Evolutionary conservation across 2,113 vertebrate genomes (phyloP).

Genomic region (Phocoena phocoena): DNA sequence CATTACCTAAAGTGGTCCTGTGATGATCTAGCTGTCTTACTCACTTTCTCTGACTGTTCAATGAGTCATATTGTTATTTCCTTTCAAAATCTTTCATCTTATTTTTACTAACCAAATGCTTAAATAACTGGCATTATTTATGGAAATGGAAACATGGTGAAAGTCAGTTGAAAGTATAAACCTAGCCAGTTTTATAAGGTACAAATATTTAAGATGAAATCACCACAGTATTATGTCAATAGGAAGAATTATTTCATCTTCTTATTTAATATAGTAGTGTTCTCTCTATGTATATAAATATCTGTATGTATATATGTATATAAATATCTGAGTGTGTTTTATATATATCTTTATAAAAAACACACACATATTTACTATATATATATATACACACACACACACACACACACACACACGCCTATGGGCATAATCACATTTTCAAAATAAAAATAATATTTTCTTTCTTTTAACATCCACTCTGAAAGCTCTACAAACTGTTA

Average conservation of each 20-base stretch:
- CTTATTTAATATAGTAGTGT: background rate
- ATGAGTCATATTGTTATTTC: constrained; percentile 63
- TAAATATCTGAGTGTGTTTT: background rate
- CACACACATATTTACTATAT: no score
- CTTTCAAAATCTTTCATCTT: constrained; percentile 47
- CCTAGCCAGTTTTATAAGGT: background rate
- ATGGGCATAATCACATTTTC: background rate
- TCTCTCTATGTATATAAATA: background rate
- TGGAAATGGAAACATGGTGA: background rate
- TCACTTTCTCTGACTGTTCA: constrained; percentile 61
- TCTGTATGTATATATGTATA: background rate
- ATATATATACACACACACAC: background rate
- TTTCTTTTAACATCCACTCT: background rate
- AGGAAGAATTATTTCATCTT: background rate
- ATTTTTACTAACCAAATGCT: constrained; percentile 48
- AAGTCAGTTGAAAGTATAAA: constrained; percentile 33
- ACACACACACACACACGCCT: background rate
- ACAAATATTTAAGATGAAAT: background rate
- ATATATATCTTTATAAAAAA: background rate
- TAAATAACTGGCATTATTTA: constrained; percentile 44
- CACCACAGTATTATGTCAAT: background rate
- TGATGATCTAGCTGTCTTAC: constrained; percentile 33
- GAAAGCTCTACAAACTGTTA: background rate
- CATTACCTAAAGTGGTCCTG: constrained; percentile 1
- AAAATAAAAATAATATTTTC: background rate